Conservation (phyloP, 2,888 invertebrate genomes). For the Meteorus colon region DNA sequence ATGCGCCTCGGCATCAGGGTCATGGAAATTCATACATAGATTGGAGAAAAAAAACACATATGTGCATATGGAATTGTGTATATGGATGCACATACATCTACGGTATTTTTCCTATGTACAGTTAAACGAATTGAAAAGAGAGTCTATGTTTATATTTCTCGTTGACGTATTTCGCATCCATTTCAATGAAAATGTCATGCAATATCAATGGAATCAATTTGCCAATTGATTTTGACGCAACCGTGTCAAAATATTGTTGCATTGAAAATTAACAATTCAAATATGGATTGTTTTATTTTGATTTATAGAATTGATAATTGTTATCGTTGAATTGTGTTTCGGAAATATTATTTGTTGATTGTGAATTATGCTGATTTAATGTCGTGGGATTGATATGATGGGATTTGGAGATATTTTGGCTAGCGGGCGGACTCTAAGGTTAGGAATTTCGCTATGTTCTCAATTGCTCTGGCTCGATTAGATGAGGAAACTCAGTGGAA, state of each 20-base stretch:
- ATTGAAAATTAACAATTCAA: too few species aligned
- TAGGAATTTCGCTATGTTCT: too few species aligned
- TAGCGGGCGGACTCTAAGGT: too few species aligned
- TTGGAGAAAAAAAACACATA: background rate
- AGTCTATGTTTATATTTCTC: background rate
- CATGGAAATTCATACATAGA: background rate
- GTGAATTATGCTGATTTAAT: background rate
- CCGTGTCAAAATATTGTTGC: too few species aligned
- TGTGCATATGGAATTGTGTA: background rate
- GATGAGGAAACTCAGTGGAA: too few species aligned
- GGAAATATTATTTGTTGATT: background rate
- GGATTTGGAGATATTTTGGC: too few species aligned
- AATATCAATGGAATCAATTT: background rate
- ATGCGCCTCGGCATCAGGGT: constrained; percentile 5
- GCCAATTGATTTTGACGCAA: background rate
- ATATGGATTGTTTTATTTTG: too few species aligned
- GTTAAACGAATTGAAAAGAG: background rate
- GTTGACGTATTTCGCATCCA: background rate
- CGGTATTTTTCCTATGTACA: background rate
- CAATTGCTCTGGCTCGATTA: too few species aligned
- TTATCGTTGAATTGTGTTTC: background rate
- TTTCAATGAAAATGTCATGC: background rate
- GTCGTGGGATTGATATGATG: too few species aligned
- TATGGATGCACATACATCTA: background rate
- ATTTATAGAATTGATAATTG: too few species aligned